These are phyloP conservation scores for Zeugodacus cucurbitae DNA, from an alignment of 1,140 invertebrate species.

Conservation along the genomic window DNA sequence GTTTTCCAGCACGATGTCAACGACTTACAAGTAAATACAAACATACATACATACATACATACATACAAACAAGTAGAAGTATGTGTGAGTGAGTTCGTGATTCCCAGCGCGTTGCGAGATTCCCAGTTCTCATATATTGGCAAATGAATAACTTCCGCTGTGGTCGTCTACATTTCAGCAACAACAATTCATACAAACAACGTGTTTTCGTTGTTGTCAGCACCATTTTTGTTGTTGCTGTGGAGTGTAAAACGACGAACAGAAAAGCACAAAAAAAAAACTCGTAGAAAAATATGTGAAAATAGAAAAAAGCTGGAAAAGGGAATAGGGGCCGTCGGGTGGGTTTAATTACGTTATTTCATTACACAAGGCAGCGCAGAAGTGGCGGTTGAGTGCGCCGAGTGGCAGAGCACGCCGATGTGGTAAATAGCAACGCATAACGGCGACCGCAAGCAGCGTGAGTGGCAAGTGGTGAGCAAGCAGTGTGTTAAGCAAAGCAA, in stretches of 20 bases:
- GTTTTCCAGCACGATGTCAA: neutral
- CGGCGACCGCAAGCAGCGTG: neutral
- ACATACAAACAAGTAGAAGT: neutral
- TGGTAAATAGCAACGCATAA: neutral
- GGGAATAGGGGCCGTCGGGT: neutral
- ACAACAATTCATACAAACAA: neutral
- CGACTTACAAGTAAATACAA: neutral
- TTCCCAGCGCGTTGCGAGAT: neutral
- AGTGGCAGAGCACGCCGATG: neutral
- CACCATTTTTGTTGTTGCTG: neutral
- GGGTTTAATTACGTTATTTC: conserved; percentile 28
- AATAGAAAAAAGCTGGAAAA: neutral
- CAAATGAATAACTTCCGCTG: conserved; percentile 14
- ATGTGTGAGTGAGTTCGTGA: neutral
- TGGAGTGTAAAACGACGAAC: neutral
- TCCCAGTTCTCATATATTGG: neutral
- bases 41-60: neutral
- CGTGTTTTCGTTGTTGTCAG: neutral
- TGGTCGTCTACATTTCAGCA: neutral
- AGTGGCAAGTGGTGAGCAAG: neutral
- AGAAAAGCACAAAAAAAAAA: neutral
- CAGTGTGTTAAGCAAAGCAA: neutral
- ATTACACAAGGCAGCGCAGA: neutral
- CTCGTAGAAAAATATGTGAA: neutral
- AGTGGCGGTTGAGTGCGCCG: neutral